phyloP scores from a whole-genome alignment of 1,140 invertebrate genomes.

The Hypsibius dujardini region DNA sequence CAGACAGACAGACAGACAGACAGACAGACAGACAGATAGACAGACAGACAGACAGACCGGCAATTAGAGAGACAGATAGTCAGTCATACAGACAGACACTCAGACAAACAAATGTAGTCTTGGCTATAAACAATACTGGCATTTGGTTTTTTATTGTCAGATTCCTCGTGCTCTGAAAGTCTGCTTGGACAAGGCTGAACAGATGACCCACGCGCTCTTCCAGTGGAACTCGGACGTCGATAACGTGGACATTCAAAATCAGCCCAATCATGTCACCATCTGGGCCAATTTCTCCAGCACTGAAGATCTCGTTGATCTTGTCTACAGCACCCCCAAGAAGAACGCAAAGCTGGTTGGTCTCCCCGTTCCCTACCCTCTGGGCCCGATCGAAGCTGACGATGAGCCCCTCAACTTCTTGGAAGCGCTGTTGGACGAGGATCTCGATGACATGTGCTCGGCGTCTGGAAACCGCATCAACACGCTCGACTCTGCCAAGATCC shows the following conservation, averaged over 20 bases:
- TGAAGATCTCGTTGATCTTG: background rate
- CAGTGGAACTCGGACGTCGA: background rate
- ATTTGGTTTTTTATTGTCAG: conserved; percentile 1
- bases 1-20: too few relatives aligned
- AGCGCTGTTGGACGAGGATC: background rate
- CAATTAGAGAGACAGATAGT: too few relatives aligned
- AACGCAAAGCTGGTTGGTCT: conserved; percentile 1
- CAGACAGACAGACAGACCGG: too few relatives aligned
- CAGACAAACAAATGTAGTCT: too few relatives aligned
- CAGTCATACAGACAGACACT: too few relatives aligned
- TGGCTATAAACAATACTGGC: background rate
- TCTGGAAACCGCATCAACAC: background rate
- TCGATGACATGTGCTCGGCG: background rate
- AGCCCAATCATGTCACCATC: conserved; percentile 3
- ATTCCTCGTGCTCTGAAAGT: background rate
- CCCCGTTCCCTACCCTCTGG: background rate
- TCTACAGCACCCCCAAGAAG: conserved; percentile 12
- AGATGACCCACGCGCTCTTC: background rate
- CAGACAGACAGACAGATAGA: too few relatives aligned
- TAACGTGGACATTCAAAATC: background rate
- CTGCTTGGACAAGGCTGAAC: background rate
- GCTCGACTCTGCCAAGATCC: background rate
- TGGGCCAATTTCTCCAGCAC: background rate
- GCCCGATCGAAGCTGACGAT: background rate
- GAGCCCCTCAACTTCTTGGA: conserved; percentile 3